phyloP scores from a whole-genome alignment of 1,140 invertebrate genomes.

The Euwallacea similis region DNA sequence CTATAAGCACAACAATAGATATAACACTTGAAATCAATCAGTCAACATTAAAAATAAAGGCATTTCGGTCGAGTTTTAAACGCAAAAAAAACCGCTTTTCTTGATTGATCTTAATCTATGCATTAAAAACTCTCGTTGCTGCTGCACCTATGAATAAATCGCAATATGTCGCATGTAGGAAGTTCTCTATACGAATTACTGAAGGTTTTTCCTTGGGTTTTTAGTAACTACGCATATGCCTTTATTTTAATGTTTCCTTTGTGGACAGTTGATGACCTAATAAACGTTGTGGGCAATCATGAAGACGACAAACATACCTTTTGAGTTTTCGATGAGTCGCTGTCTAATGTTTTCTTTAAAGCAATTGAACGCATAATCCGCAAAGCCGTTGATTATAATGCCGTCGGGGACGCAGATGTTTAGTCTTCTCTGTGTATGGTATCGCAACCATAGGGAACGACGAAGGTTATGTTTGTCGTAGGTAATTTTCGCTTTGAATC shows the following conservation, averaged over 20 bases:
- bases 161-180: neutral
- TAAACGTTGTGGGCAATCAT: neutral
- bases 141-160: neutral
- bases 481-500: no score
- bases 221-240: neutral
- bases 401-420: neutral
- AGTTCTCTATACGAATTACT: neutral
- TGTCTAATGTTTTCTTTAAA: neutral
- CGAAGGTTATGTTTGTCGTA: no score
- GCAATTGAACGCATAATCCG: neutral
- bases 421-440: no score
- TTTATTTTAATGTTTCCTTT: conserved; percentile 1
- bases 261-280: neutral
- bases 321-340: neutral
- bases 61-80: neutral
- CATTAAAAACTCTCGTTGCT: no score
- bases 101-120: no score
- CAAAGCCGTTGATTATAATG: neutral
- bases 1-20: neutral
- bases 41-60: conserved; percentile 4
- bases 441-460: no score
- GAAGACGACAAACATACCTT: neutral
- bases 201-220: no score
- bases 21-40: neutral
- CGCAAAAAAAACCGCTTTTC: neutral